Percentiles rank a stretch among this genome's conserved stretches.
These are phyloP conservation scores for Camponotus fellah DNA, from an alignment of 2,888 invertebrate species.

Conservation along the genomic window DNA sequence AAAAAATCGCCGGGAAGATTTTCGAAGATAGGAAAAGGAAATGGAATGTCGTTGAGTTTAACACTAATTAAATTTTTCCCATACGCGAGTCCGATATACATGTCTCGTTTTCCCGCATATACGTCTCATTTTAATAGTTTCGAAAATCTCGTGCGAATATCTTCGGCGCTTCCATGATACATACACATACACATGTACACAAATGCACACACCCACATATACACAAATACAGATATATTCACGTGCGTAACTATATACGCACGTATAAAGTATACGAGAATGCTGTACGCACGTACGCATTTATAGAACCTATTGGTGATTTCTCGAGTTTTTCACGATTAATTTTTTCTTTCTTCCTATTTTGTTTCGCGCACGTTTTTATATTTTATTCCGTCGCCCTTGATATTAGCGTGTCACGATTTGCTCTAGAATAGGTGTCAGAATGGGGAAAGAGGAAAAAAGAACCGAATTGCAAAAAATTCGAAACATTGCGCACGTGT, in stretches of 20 bases:
- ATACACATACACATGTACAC: background rate
- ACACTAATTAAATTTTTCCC: conserved; percentile 8
- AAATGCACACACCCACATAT: conserved; percentile 32
- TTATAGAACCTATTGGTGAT: conserved; percentile 35
- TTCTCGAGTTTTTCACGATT: conserved; percentile 26
- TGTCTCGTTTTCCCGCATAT: conserved; percentile 32
- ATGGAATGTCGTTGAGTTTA: background rate
- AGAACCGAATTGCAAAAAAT: conserved; percentile 13
- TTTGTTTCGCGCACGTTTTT: conserved; percentile 35
- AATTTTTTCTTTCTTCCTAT: conserved; percentile 35
- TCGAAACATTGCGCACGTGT: conserved; percentile 12
- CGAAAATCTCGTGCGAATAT: conserved; percentile 48
- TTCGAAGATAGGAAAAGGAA: conserved; percentile 23
- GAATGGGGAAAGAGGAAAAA: background rate
- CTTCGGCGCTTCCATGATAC: conserved; percentile 54
- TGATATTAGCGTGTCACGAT: conserved; percentile 13
- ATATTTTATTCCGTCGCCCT: conserved; percentile 10
- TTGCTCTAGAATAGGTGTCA: background rate
- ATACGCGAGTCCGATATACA: conserved; percentile 30
- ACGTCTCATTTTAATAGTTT: conserved; percentile 30
- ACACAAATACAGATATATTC: conserved; percentile 25
- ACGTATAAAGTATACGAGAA: conserved; percentile 72
- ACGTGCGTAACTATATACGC: conserved; percentile 43
- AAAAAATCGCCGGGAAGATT: conserved; percentile 6
- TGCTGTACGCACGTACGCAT: conserved; percentile 61